phyloP scores from a whole-genome alignment of 2,797 vertebrate genomes.

The Chromobotia macracanthus region DNA sequence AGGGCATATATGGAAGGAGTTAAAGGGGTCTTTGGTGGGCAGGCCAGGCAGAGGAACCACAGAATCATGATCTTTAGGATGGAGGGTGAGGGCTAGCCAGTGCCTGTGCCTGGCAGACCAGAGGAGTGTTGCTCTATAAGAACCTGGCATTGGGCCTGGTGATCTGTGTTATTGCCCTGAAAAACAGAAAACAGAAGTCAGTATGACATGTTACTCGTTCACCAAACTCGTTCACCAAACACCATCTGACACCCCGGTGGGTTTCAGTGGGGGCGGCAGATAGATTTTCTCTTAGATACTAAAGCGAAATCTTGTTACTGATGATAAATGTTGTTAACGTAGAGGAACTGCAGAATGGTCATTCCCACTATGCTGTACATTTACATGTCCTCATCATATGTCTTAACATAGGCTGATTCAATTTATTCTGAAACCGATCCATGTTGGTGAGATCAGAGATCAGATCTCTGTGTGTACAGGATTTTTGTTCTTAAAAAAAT shows the following conservation, averaged over 20 bases:
- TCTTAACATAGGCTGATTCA: not conserved
- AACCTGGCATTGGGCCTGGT: slow-evolving; percentile 71
- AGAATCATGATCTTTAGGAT: slow-evolving; percentile 6
- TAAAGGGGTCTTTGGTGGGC: slow-evolving; percentile 54
- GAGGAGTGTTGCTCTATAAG: slow-evolving; percentile 73
- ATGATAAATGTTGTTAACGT: not conserved
- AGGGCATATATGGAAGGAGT: slow-evolving; percentile 12
- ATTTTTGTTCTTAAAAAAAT: no score
- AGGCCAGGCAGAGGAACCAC: slow-evolving; percentile 57
- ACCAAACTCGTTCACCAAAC: not conserved
- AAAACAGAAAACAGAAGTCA: slow-evolving; percentile 47
- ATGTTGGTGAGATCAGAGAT: no score
- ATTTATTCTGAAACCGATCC: no score
- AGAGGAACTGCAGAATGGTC: not conserved
- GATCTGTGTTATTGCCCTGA: slow-evolving; percentile 44
- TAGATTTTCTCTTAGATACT: slow-evolving; percentile 11
- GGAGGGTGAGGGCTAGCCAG: slow-evolving; percentile 62
- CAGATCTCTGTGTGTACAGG: no score
- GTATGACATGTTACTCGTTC: slow-evolving; percentile 2
- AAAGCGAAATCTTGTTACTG: slow-evolving; percentile 16
- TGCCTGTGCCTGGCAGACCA: slow-evolving; percentile 70
- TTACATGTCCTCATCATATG: not conserved
- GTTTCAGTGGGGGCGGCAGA: not conserved
- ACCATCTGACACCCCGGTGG: not conserved
- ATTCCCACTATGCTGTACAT: not conserved